phyloP scores from a whole-genome alignment of 2,888 invertebrate species.

The Trachelus stipa region DNA sequence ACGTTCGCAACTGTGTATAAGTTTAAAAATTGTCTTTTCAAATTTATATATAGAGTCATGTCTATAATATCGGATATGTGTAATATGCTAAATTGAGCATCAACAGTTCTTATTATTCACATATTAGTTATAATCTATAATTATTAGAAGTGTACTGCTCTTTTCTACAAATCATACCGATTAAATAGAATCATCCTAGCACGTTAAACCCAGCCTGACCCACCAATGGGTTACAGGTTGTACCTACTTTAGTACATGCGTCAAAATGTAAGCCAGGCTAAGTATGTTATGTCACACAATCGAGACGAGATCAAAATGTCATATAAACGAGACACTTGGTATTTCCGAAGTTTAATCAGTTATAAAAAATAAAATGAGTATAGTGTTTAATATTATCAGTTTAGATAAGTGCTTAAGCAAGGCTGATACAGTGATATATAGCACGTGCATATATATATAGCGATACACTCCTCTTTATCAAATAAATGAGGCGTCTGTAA shows the following conservation, averaged over 20 bases:
- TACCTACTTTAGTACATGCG: background rate
- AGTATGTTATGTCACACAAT: background rate
- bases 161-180: background rate
- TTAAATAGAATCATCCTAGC: background rate
- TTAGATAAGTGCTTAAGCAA: background rate
- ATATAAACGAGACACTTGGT: background rate
- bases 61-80: no score
- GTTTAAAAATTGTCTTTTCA: background rate
- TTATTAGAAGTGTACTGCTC: background rate
- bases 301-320: background rate
- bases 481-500: background rate
- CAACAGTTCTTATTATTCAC: background rate
- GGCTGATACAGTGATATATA: background rate
- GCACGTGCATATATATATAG: background rate
- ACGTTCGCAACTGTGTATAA: background rate
- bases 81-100: background rate
- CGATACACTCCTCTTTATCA: background rate
- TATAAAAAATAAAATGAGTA: slow-evolving; percentile 10
- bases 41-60: no score
- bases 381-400: slow-evolving; percentile 2
- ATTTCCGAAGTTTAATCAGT: background rate
- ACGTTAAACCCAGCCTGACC: no score
- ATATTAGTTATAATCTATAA: background rate
- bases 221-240: background rate
- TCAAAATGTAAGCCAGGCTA: background rate